Conservation (phyloP, 2,888 invertebrate species). For the Dicranocentrus wangi region DNA sequence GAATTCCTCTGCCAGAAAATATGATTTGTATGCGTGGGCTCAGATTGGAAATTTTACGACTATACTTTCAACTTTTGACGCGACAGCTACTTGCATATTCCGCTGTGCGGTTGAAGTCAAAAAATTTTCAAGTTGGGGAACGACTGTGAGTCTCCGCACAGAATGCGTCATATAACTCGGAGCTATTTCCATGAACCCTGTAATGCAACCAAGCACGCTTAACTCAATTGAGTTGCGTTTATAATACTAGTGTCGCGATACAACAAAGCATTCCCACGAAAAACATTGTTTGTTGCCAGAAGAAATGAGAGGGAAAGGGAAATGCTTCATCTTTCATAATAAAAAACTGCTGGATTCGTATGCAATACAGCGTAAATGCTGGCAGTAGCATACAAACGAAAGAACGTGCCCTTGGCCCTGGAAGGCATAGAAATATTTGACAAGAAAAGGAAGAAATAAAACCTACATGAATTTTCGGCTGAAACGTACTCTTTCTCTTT, state of each 20-base stretch:
- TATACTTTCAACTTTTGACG: constrained; percentile 44
- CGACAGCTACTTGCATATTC: constrained; percentile 21
- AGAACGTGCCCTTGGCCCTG: constrained; percentile 56
- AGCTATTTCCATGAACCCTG: constrained; percentile 23
- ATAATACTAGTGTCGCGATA: constrained; percentile 30
- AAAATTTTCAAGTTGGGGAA: constrained; percentile 6
- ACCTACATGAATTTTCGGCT: constrained; percentile 11
- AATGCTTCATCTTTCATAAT: constrained; percentile 41
- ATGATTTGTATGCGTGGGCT: constrained; percentile 49
- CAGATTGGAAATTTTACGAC: constrained; percentile 65
- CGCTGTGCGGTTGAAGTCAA: constrained; percentile 1
- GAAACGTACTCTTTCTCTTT: background rate
- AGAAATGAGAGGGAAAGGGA: constrained; percentile 34
- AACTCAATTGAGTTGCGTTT: constrained; percentile 46
- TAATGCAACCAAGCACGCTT: constrained; percentile 31
- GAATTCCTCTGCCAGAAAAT: constrained; percentile 37
- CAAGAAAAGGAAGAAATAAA: constrained; percentile 42
- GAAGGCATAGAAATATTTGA: constrained; percentile 50
- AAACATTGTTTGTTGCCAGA: constrained; percentile 49
- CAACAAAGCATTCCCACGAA: constrained; percentile 40
- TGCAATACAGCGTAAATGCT: background rate
- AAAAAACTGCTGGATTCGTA: too few species aligned
- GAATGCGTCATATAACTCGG: too few species aligned
- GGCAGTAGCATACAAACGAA: background rate
- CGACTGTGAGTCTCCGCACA: too few species aligned